These are phyloP conservation scores for Delia radicum DNA, from an alignment of 1,140 invertebrate species.

Conservation along the genomic window DNA sequence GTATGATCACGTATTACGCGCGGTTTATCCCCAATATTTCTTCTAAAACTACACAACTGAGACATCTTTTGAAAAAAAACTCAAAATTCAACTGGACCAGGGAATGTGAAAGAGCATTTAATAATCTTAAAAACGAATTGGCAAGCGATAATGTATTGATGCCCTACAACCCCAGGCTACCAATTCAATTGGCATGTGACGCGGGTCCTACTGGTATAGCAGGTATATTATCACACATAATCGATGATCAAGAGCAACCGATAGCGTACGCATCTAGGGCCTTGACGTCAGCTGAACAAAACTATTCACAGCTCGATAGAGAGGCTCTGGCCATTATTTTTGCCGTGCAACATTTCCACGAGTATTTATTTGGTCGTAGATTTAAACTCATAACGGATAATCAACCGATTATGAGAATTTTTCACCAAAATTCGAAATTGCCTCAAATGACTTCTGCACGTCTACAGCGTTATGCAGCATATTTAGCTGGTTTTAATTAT, in stretches of 20 bases:
- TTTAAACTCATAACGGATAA: background rate
- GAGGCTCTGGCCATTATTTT: too few relatives aligned
- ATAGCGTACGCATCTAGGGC: too few relatives aligned
- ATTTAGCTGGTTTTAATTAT: too few relatives aligned
- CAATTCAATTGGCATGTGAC: conserved; percentile 29
- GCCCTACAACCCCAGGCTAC: conserved; percentile 36
- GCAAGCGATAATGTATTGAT: conserved; percentile 5
- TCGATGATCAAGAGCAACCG: conserved; percentile 39
- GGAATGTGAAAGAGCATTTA: conserved; percentile 29
- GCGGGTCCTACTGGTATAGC: conserved; percentile 31
- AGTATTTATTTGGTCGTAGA: too few relatives aligned
- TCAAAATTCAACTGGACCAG: conserved; percentile 31
- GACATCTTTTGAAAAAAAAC: conserved; percentile 33
- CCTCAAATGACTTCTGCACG: conserved; percentile 14
- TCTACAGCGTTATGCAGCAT: too few relatives aligned
- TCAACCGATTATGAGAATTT: too few relatives aligned
- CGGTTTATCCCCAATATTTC: conserved; percentile 38
- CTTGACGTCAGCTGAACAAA: conserved; percentile 50
- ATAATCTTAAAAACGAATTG: too few relatives aligned
- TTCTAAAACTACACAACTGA: conserved; percentile 34
- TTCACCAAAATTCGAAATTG: conserved; percentile 1
- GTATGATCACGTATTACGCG: conserved; percentile 43
- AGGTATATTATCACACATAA: conserved; percentile 38
- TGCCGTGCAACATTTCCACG: background rate
- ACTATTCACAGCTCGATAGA: too few relatives aligned